Percentiles rank a stretch among this genome's conserved stretches.
Evolutionary conservation across 2,113 vertebrate species (phyloP).

Genomic region (Nestor notabilis): DNA sequence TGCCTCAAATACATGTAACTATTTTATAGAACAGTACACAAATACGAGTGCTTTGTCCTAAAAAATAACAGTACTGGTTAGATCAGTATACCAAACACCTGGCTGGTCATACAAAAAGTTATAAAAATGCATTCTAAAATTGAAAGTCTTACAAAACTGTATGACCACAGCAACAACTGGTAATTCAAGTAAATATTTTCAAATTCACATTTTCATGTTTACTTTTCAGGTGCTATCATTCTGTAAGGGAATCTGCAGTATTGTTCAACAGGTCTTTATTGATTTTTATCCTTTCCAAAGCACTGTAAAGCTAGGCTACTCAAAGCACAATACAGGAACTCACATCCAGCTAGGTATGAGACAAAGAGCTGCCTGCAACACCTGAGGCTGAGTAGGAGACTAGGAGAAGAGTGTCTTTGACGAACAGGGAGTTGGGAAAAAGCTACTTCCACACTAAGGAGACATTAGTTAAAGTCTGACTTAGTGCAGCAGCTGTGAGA

Average conservation of each 20-base stretch:
- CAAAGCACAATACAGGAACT: not conserved
- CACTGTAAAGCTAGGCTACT: not conserved
- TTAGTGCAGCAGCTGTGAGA: not conserved
- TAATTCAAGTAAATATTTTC: not conserved
- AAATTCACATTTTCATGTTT: not conserved
- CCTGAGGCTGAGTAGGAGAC: not conserved
- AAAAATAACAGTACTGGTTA: not conserved
- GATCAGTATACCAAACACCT: not conserved
- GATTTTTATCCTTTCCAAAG: not conserved
- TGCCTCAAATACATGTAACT: not conserved
- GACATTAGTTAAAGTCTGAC: not conserved
- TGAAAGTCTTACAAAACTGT: not conserved
- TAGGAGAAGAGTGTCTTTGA: not conserved
- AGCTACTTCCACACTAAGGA: not conserved
- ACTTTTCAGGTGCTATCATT: not conserved
- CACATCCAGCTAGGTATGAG: not conserved
- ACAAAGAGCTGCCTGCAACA: not conserved
- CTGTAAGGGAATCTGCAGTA: not conserved
- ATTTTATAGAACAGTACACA: not conserved
- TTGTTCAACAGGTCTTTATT: not conserved
- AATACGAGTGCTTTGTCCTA: not conserved
- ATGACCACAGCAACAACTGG: not conserved
- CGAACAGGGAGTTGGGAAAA: not conserved
- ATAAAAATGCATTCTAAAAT: not conserved
- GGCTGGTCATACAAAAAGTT: not conserved